A percentile compares a stretch with the other conserved stretches of the same genome.
Evolutionary conservation across 2,797 vertebrate species (phyloP).

Genomic region (Leptatherina wallacei): DNA sequence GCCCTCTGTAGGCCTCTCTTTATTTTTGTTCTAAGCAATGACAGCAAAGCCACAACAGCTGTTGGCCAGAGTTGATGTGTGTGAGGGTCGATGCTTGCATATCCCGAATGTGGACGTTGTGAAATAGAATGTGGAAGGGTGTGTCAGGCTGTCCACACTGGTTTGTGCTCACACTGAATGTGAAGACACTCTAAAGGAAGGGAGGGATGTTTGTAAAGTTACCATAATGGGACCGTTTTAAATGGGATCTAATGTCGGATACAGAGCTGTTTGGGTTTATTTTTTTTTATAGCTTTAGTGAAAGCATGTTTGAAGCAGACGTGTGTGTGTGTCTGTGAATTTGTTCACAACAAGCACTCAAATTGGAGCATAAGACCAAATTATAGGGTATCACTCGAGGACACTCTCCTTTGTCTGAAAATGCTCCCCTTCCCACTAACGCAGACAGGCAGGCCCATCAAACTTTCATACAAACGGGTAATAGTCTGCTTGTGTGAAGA

Average conservation of each 20-base stretch:
- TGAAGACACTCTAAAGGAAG: conserved; percentile 46
- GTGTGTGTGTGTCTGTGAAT: neutral
- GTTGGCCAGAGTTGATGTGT: conserved; percentile 52
- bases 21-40: conserved; percentile 66
- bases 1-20: conserved; percentile 44
- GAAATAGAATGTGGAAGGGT: conserved; percentile 65
- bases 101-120: conserved; percentile 58
- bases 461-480: conserved; percentile 83
- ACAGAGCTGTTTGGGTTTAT: neutral
- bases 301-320: conserved; percentile 28
- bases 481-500: conserved; percentile 64
- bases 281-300: conserved; percentile 43
- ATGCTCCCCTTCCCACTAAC: conserved; percentile 60
- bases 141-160: conserved; percentile 61
- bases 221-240: conserved; percentile 2
- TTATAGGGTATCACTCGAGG: conserved; percentile 45
- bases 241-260: neutral
- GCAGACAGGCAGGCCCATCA: conserved; percentile 72
- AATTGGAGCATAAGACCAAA: conserved; percentile 33
- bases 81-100: conserved; percentile 36
- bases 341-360: conserved; percentile 18
- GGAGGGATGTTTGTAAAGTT: conserved; percentile 41
- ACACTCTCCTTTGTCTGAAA: conserved; percentile 63
- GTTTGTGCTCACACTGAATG: conserved; percentile 45
- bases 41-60: conserved; percentile 74